Base-by-base conservation (phyloP, 2,888 invertebrate genomes). In the Noctua fimbriata region DNA sequence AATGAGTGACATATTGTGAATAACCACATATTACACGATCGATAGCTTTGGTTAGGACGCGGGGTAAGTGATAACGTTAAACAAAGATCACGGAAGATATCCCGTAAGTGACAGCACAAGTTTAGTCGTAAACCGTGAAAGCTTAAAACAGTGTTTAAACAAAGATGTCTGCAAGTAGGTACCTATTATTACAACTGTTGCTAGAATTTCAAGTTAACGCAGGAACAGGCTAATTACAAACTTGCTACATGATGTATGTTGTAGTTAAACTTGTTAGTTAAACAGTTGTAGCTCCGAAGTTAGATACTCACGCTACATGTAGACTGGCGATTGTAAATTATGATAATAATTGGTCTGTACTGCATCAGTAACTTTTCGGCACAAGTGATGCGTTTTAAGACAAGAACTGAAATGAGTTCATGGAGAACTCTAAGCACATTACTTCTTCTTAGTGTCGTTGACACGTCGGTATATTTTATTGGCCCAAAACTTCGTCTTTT, bases 181-280 rank as follows among this genome's bases (percentile, higher is more conserved):
- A 44, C 16, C 41, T 7, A 21, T 4, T 21, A 16, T n/a, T 52
- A 2, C 10, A 44, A 32, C 32, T 44, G 44, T 65, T 69, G 28
- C 52, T 44, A 44, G 44, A 14, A 24, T 10, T 28, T n/a, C 18
- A 55, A 36, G 72, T 65, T 52, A 6, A n/a, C 7, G 32, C 81
- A 65, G 73, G 63, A 79, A 55, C 47, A 81, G 3, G 1, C 81
- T 65, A 24, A 72, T 81, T 81, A 72, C 28, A 63, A 81, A 79
- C 81, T 69, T 49, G 47, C 18, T 60, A 18, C 58, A n/a, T 49
- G 58, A 32, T 49, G 28, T 49, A 41, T 60, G 80, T 41, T 49
- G 36, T 14, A 6, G 28, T 41, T 32, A 41, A 49, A 69, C 49
- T 72, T 65, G 24, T 9, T 66, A 36, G 36, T 28, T n/a, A 49